Percentiles rank a stretch among this genome's conserved stretches.
Evolutionary conservation across 2,797 vertebrate genomes (phyloP).

Genomic region (Miopithecus talapoin): DNA sequence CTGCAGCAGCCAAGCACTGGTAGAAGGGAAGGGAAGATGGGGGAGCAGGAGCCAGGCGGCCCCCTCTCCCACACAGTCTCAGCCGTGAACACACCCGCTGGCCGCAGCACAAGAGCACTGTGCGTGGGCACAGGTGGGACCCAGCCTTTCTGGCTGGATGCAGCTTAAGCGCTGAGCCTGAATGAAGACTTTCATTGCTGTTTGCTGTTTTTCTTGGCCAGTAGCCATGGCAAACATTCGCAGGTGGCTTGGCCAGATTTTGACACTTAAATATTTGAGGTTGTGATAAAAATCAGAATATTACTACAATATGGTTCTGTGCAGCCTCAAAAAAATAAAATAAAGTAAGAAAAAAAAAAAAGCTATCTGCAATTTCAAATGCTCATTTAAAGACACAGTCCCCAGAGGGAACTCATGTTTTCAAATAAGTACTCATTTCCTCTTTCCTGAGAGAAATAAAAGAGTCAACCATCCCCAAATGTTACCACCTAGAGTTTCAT

Average conservation of each 20-base stretch:
- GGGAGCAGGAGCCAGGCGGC: background rate
- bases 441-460: slow-evolving; percentile 80
- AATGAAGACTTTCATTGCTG: slow-evolving; percentile 89
- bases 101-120: slow-evolving; percentile 65
- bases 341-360: slow-evolving; percentile 71
- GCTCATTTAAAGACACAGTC: slow-evolving; percentile 83
- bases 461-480: slow-evolving; percentile 75
- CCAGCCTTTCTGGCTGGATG: slow-evolving; percentile 82
- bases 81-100: slow-evolving; percentile 74
- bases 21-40: slow-evolving; percentile 19
- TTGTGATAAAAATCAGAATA: slow-evolving; percentile 92
- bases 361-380: slow-evolving; percentile 82
- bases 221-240: slow-evolving; percentile 89
- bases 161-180: slow-evolving; percentile 80
- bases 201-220: slow-evolving; percentile 88
- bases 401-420: slow-evolving; percentile 78
- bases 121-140: slow-evolving; percentile 86
- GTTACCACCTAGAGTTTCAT: slow-evolving; percentile 74
- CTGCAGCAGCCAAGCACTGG: background rate
- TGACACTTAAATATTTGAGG: slow-evolving; percentile 91
- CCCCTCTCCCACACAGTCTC: slow-evolving; percentile 65
- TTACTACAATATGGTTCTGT: slow-evolving; percentile 88
- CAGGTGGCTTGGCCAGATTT: slow-evolving; percentile 90
- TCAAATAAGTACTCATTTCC: slow-evolving; percentile 81
- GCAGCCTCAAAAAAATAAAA: slow-evolving; percentile 78